These are phyloP conservation scores for Ophion costatus DNA, from an alignment of 2,888 invertebrate genomes.

Conservation along the genomic window DNA sequence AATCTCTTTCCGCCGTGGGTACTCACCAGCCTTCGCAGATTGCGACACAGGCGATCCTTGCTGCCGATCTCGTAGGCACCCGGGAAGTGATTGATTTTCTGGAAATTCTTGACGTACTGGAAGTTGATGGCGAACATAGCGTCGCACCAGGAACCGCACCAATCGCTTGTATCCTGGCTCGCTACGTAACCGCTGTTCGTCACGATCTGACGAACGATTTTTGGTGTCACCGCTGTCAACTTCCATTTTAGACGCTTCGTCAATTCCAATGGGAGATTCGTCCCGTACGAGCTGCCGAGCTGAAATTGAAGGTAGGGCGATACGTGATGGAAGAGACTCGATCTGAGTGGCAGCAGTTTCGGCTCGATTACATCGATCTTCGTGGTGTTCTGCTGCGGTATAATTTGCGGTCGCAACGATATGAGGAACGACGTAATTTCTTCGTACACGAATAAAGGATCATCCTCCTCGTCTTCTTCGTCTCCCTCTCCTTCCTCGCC, in stretches of 20 bases:
- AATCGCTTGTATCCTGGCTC: slow-evolving; percentile 93
- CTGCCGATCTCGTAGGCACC: slow-evolving; percentile 98
- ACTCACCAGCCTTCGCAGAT: slow-evolving; percentile 88
- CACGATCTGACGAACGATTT: slow-evolving; percentile 94
- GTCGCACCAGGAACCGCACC: slow-evolving; percentile 99
- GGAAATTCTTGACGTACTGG: slow-evolving; percentile 92
- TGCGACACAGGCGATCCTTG: slow-evolving; percentile 96
- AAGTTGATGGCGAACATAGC: slow-evolving; percentile 97
- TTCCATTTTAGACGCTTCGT: slow-evolving; percentile 96
- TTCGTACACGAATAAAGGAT: slow-evolving; percentile 74
- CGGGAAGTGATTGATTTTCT: slow-evolving; percentile 99
- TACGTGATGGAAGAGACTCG: slow-evolving; percentile 88
- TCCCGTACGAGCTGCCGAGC: slow-evolving; percentile 85
- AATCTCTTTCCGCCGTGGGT: slow-evolving; percentile 94
- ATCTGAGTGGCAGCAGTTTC: slow-evolving; percentile 78
- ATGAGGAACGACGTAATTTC: slow-evolving; percentile 74
- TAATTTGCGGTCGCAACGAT: slow-evolving; percentile 70
- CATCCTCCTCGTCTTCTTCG: slow-evolving; percentile 70
- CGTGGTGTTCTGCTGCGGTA: slow-evolving; percentile 61
- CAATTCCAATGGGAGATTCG: slow-evolving; percentile 88
- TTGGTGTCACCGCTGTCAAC: slow-evolving; percentile 96
- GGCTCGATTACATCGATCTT: slow-evolving; percentile 66
- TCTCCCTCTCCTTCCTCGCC: slow-evolving; percentile 22
- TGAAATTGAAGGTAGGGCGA: slow-evolving; percentile 94
- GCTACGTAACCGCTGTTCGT: slow-evolving; percentile 93